Base-by-base conservation (phyloP, 2,797 vertebrate species). In the Taeniopygia guttata region DNA sequence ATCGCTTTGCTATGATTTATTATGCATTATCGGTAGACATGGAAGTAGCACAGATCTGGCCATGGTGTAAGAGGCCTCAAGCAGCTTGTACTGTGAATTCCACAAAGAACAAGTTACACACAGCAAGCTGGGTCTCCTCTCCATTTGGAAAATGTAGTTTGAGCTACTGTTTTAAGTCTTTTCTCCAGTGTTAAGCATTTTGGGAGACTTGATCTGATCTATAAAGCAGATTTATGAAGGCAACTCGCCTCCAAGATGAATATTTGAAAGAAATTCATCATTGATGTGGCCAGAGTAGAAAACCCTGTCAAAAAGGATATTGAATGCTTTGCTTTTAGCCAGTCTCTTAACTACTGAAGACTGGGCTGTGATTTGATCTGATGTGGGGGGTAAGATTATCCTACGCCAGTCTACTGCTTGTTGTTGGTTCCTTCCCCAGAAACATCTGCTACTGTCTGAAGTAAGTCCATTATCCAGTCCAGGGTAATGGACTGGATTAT, bases 381-480 rank as follows among this genome's bases (percentile, higher is more conserved):
- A 43, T 68, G 56, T 56, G 26, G 7, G 27, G 12, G 20, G 10
- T 85, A 64, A 84, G 76, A 81, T 86, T 84, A 90, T 89, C 64
- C 69, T 64, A 14, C 17, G 54, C 7, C 40, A 82, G 32, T 25
- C 40, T 66, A 56, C 21, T 56, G 43, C 16, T 32, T 48, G 13
- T 52, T 86, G 54, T 34, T 76, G 42, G 55, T 90, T 70, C 42
- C 34, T 42, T 94, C 52, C 52, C 45, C 48, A 87, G 74, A 88
- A 96, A 90, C 77, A 96, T 87, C 83, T 96, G 83, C 63, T 89
- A 6, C 69, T 86, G 49, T 94, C 72, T 94, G 80, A 76, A 32
- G 55, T 40, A 40, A 40, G 38, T 40, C 12, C 38, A 40, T 40
- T 40, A 40, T 40, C 38, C 38, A 40, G 38, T 13, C 38, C 55